These are phyloP conservation scores for Dorcus hopei DNA, from an alignment of 2,888 invertebrate species.

Conservation along the genomic window DNA sequence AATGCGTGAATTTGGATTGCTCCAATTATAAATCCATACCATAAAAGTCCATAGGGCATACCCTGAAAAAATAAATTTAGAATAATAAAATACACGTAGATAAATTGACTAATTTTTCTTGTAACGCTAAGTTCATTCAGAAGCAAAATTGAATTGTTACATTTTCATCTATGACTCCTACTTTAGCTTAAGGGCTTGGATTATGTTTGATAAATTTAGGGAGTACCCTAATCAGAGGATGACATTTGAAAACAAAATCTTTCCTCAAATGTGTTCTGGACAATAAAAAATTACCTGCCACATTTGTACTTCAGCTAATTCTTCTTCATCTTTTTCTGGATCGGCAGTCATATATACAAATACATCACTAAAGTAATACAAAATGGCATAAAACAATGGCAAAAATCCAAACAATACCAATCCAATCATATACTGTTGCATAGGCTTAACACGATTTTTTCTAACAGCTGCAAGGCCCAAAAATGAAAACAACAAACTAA, in stretches of 20 bases:
- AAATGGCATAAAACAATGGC: slow-evolving; percentile 76
- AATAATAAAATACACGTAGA: background rate
- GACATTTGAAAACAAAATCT: slow-evolving; percentile 1
- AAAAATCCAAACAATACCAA: slow-evolving; percentile 72
- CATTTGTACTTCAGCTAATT: slow-evolving; percentile 57
- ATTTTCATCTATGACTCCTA: too few relatives aligned
- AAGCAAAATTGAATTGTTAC: background rate
- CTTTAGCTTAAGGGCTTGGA: background rate
- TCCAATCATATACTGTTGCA: slow-evolving; percentile 81
- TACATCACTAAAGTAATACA: slow-evolving; percentile 82
- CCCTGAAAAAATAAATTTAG: slow-evolving; percentile 57
- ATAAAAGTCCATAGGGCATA: slow-evolving; percentile 86
- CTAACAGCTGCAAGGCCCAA: slow-evolving; percentile 83
- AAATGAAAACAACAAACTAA: slow-evolving; percentile 78
- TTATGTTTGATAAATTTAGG: too few relatives aligned
- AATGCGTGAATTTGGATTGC: slow-evolving; percentile 87
- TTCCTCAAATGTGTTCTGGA: background rate
- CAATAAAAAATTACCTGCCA: slow-evolving; percentile 67
- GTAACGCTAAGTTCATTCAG: background rate
- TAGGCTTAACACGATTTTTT: slow-evolving; percentile 73
- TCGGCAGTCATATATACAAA: slow-evolving; percentile 73
- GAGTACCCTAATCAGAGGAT: background rate
- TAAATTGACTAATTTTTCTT: background rate
- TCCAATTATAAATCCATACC: slow-evolving; percentile 86
- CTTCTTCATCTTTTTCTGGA: slow-evolving; percentile 55